Percentiles rank a stretch among this genome's conserved stretches.
These are phyloP conservation scores for Micronycteris hirsuta DNA, from an alignment of 2,113 vertebrate species.

Conservation along the genomic window DNA sequence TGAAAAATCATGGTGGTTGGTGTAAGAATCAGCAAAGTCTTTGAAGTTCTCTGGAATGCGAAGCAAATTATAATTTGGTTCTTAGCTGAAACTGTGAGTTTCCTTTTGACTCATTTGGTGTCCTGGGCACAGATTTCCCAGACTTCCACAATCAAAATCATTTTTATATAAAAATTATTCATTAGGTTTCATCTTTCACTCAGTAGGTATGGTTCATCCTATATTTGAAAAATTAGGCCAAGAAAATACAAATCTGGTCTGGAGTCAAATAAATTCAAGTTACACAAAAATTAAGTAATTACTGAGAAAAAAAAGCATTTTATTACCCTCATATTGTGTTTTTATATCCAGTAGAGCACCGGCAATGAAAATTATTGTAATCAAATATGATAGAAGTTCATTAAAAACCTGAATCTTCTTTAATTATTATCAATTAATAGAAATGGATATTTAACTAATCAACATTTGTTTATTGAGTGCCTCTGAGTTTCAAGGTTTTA, in stretches of 20 bases:
- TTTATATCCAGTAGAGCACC: neutral
- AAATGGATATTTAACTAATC: neutral
- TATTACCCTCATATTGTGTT: neutral
- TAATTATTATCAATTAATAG: neutral
- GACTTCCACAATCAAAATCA: neutral
- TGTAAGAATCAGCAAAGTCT: constrained; percentile 47
- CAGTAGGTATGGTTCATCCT: neutral
- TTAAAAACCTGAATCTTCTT: neutral
- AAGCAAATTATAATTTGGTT: constrained; percentile 60
- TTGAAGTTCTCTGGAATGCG: constrained; percentile 49
- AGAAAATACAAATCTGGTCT: neutral
- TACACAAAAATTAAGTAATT: neutral
- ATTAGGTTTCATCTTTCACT: neutral
- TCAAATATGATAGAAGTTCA: neutral
- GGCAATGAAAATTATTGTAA: neutral
- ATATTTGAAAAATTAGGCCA: neutral
- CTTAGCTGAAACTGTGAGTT: constrained; percentile 52
- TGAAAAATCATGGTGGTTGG: constrained; percentile 53
- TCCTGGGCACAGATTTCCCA: neutral
- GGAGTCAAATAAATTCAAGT: neutral
- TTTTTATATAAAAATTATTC: constrained; percentile 15
- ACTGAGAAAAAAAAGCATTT: neutral
- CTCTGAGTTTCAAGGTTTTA: neutral
- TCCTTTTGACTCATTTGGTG: constrained; percentile 26
- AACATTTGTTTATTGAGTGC: neutral